Percentiles rank a stretch among this genome's conserved stretches.
These are phyloP conservation scores for Callospermophilus lateralis DNA, from an alignment of 2,113 vertebrate genomes.

Conservation along the genomic window DNA sequence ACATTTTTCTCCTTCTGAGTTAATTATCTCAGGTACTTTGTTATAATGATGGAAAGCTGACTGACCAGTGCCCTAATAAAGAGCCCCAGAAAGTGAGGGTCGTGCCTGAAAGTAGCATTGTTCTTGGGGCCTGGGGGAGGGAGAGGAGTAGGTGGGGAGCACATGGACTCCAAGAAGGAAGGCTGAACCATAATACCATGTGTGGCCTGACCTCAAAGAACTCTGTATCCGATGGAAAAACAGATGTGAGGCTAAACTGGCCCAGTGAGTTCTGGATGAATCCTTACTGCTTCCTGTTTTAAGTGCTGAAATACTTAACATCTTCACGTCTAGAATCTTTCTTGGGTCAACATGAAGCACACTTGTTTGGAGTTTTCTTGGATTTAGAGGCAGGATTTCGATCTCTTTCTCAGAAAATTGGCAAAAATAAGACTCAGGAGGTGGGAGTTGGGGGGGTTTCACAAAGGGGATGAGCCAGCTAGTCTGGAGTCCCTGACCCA, in stretches of 20 bases:
- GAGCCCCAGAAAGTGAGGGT: not conserved
- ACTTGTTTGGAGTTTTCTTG: conserved; percentile 2
- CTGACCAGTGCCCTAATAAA: not conserved
- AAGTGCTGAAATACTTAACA: not conserved
- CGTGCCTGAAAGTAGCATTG: not conserved
- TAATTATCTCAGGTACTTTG: not conserved
- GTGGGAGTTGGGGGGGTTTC: not conserved
- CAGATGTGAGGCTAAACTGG: not conserved
- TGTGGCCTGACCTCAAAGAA: not conserved
- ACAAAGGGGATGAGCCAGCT: not conserved
- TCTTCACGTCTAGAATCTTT: conserved; percentile 27
- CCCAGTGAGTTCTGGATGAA: not conserved
- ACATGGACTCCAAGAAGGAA: not conserved
- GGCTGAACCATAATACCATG: fast-evolving
- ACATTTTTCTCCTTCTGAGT: not conserved
- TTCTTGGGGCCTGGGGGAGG: not conserved
- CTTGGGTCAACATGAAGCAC: not conserved
- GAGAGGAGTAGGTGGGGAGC: too few species aligned
- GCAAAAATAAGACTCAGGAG: not conserved
- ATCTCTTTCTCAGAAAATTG: conserved; percentile 21
- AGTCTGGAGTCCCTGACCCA: too few species aligned
- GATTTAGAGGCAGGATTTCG: not conserved
- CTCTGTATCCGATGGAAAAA: not conserved
- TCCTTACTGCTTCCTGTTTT: not conserved
- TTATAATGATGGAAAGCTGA: not conserved